Conservation (phyloP, 2,888 invertebrate species). For the Polymixis lichenea region DNA sequence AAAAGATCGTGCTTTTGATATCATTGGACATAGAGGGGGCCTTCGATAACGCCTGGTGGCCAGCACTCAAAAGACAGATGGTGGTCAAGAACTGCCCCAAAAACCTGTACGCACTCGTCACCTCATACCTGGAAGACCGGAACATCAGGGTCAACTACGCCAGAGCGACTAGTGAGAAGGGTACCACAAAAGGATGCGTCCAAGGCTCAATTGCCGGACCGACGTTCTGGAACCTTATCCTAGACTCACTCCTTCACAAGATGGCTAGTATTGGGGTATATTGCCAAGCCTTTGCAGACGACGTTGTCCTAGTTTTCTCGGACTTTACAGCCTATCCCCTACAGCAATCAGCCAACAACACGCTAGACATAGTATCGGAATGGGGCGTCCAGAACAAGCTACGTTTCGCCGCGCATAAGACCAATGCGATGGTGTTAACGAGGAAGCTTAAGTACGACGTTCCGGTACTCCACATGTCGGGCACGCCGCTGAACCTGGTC, state of each 20-base stretch:
- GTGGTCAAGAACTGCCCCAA: background rate
- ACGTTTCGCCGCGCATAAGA: background rate
- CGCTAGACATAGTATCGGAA: slow-evolving; percentile 2
- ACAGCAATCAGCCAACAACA: slow-evolving; percentile 1
- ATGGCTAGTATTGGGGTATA: background rate
- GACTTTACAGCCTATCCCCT: background rate
- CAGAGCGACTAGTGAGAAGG: background rate
- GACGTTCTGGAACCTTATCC: slow-evolving; percentile 16
- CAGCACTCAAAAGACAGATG: no score
- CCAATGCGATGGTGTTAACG: background rate
- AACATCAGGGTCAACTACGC: slow-evolving; percentile 3
- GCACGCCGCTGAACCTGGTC: background rate
- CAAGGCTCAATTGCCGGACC: slow-evolving; percentile 15
- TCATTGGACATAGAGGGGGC: slow-evolving; percentile 1
- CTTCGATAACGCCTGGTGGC: background rate
- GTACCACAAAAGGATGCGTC: slow-evolving; percentile 30
- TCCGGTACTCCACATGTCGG: background rate
- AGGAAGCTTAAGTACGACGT: background rate
- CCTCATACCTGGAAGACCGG: slow-evolving; percentile 1
- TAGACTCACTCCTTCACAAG: slow-evolving; percentile 14
- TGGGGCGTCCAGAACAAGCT: slow-evolving; percentile 8
- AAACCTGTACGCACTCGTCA: background rate
- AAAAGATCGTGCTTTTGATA: no score
- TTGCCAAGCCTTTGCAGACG: slow-evolving; percentile 35
- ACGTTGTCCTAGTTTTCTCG: slow-evolving; percentile 19